Base-by-base conservation (phyloP, 64 coral and sea anemone genomes). In the Porites australiensis region DNA sequence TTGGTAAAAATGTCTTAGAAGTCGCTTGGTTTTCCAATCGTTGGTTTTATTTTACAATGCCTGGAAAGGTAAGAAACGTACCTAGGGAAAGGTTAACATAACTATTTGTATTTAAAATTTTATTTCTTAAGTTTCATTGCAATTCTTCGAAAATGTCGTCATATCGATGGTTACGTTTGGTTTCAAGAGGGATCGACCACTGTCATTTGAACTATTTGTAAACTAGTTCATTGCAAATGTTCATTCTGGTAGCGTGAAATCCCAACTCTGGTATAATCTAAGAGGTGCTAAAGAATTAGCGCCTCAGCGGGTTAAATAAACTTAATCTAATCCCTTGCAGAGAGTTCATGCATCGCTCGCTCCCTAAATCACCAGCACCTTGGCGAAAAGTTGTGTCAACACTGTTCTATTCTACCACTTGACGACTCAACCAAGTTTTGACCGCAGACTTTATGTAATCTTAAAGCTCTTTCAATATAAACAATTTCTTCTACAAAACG, bases 21-120 rank as follows among this genome's bases (percentile, higher is more conserved):
- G 22, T 68, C 63, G 43, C 21, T 69, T 69, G 44, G n/a, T 21
- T 64, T 20, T 23, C 11, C 18, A 50, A 23, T 51, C 63, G 67
- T 84, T 16, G 54, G 19, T 50, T 68, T 22, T 65, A 50, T 52
- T 84, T 68, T 21, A 69, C 62, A 47, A 84, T 84, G 81, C 81
- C 81, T 84, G 81, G 81, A 50, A 84, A 84, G 81, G 81, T 84
- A 84, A 84, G 81, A n/a, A 20, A 13, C 8, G 19, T 68, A 27
- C 16, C 44, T 51, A 68, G n/a, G 61, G 3, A 67, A 9, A 46
- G 19, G 43, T 12, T 8, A 4, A 2, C 46, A 5, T 50, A 9
- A 0, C 12, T 37, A 50, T 84, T 50, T 19, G 13, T 54, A 21
- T 16, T 12, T 7, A 67, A 68, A 3, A 50, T 51, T 37, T 68